A percentile compares a stretch with the other conserved stretches of the same genome.
Conservation (phyloP, 2,113 vertebrate genomes). For the Alces alces region DNA sequence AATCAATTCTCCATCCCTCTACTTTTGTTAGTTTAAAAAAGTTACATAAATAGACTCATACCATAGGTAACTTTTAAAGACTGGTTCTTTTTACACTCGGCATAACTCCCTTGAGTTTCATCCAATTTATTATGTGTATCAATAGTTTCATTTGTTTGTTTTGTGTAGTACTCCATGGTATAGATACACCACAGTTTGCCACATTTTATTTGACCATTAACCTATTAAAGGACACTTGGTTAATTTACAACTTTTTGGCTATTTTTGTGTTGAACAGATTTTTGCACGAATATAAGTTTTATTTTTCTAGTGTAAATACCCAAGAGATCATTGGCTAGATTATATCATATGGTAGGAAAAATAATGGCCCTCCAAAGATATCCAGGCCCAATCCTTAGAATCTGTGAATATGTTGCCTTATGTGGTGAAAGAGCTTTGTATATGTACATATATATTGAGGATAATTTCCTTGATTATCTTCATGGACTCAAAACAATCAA, state of each 20-base stretch:
- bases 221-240: neutral
- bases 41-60: neutral
- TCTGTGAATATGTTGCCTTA: neutral
- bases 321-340: neutral
- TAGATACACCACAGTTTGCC: neutral
- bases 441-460: neutral
- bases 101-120: neutral
- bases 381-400: neutral
- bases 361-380: neutral
- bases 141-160: neutral
- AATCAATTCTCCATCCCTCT: neutral
- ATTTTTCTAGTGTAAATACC: neutral
- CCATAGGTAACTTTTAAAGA: neutral
- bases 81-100: neutral
- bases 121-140: neutral
- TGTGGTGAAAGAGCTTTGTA: neutral
- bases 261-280: neutral
- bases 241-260: neutral
- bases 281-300: neutral
- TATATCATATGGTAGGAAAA: neutral
- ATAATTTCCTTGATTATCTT: neutral
- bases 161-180: neutral
- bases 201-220: neutral
- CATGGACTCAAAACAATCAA: neutral
- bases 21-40: neutral